A percentile compares a stretch with the other conserved stretches of the same genome.
phyloP scores from a whole-genome alignment of 1,140 invertebrate genomes.

The Danaus melanippus region DNA sequence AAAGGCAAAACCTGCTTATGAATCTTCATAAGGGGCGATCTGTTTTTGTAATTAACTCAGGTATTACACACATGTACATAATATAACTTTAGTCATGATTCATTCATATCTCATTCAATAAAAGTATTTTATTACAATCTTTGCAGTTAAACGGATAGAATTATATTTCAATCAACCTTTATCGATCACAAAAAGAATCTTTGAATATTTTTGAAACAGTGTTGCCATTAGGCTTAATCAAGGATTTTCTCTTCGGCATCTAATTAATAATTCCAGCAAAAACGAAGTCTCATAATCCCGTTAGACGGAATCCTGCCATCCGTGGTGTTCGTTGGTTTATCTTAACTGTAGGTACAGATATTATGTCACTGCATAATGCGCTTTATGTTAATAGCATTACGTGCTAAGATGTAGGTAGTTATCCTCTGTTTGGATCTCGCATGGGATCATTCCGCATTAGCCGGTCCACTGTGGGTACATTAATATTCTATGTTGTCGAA shows the following conservation, averaged over 20 bases:
- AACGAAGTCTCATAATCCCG: slow-evolving; percentile 41
- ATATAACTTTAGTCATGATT: not conserved
- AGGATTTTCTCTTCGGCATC: slow-evolving; percentile 22
- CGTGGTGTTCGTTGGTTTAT: slow-evolving; percentile 24
- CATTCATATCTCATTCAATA: no score
- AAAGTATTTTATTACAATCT: no score
- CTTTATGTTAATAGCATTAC: slow-evolving; percentile 9
- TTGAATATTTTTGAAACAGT: not conserved
- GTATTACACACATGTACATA: not conserved
- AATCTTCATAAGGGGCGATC: slow-evolving; percentile 2
- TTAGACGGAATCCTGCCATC: slow-evolving; percentile 33
- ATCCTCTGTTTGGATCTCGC: slow-evolving; percentile 19
- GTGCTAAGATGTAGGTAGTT: slow-evolving; percentile 5
- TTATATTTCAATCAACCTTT: slow-evolving; percentile 4
- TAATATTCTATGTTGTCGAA: slow-evolving; percentile 55
- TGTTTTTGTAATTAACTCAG: slow-evolving; percentile 2
- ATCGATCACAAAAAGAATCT: slow-evolving; percentile 1
- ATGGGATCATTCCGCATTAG: slow-evolving; percentile 41
- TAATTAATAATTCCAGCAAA: slow-evolving; percentile 33
- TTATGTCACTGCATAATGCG: slow-evolving; percentile 5
- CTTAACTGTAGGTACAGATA: slow-evolving; percentile 17
- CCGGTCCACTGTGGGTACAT: slow-evolving; percentile 33
- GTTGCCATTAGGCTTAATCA: slow-evolving; percentile 22
- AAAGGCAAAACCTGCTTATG: slow-evolving; percentile 11
- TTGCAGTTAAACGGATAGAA: not conserved